Conservation (phyloP, 2,113 vertebrate genomes). For the Saguinus imperator region DNA sequence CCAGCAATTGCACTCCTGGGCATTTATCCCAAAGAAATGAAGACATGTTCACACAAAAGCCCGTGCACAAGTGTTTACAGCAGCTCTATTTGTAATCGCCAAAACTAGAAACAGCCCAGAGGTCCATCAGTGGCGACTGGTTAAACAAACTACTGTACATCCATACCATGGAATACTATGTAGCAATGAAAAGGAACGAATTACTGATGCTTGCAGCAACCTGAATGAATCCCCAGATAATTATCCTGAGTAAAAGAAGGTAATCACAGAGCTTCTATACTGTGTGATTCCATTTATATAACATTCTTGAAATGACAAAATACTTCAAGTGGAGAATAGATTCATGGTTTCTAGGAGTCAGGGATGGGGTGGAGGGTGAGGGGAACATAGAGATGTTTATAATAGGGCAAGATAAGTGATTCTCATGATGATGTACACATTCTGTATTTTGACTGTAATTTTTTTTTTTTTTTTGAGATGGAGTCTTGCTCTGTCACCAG, state of each 20-base stretch:
- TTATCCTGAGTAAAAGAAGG: too few relatives aligned
- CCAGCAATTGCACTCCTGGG: not conserved
- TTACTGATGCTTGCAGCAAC: not conserved
- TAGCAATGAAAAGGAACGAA: not conserved
- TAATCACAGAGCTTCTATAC: not conserved
- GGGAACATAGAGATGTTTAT: too few relatives aligned
- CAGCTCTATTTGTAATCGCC: not conserved
- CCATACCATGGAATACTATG: not conserved
- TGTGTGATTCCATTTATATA: not conserved
- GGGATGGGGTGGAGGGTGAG: too few relatives aligned
- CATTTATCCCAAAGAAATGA: not conserved
- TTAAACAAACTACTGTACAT: not conserved
- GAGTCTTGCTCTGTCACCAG: too few relatives aligned
- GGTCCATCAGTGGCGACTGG: not conserved
- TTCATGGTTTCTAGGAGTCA: too few relatives aligned
- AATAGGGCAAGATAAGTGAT: too few relatives aligned
- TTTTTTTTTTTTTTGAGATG: too few relatives aligned
- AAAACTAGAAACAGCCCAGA: not conserved
- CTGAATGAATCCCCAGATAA: too few relatives aligned
- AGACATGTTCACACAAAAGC: not conserved
- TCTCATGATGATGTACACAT: too few relatives aligned
- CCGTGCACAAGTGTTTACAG: not conserved
- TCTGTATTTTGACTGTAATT: not conserved
- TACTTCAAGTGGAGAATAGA: not conserved
- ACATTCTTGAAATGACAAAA: not conserved